Evolutionary conservation across 2,113 vertebrate genomes (phyloP), one percentile per base, ranked within the genome.

Genomic region (Stegostoma tigrinum): DNA sequence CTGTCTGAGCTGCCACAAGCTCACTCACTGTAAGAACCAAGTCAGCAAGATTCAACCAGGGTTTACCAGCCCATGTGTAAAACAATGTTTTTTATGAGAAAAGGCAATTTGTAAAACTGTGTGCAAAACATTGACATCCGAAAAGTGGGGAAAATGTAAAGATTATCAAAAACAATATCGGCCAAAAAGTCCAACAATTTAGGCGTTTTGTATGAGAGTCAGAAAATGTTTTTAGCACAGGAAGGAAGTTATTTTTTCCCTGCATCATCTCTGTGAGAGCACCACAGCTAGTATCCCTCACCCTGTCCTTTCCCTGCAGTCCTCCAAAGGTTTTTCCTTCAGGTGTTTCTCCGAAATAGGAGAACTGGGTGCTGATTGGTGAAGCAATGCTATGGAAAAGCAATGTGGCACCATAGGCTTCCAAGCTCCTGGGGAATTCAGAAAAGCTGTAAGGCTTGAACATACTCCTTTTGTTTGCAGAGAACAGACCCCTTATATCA

Each of bases 1-100:
- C 96, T 97, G 96, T 97, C 97, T 97, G 97, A 97, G 97, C 97
- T 96, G 27, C 55, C 61, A 27, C 30, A 55, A 48, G 23, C 48
- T 89, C 86, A 55, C 48, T 89, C 86, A 55, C 86, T 55, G 52
- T 55, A 89, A 55, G 86, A 89, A 55, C 45, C 27, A 52, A 89
- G 52, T 89, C 86, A 89, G 86, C 86, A 89, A 55, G 55, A 64
- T 93, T n/a, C 66, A 61, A 66, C 30, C 2, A 7, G 30, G 48
- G 21, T 64, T 91, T 64, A 61, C 48, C 55, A 38, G 61, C 30
- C 38, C n/a, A 34, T 93, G 38, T n/a, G 34, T 19, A 93, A 93
- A 66, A 34, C 55, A 93, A 30, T 0, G 27, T 14, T 55, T 89
- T 12, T 55, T 10, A 66, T 6, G 66, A 38, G 38, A 3, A 38